phyloP scores from a whole-genome alignment of 1,140 invertebrate species.

The Pectinophora gossypiella region DNA sequence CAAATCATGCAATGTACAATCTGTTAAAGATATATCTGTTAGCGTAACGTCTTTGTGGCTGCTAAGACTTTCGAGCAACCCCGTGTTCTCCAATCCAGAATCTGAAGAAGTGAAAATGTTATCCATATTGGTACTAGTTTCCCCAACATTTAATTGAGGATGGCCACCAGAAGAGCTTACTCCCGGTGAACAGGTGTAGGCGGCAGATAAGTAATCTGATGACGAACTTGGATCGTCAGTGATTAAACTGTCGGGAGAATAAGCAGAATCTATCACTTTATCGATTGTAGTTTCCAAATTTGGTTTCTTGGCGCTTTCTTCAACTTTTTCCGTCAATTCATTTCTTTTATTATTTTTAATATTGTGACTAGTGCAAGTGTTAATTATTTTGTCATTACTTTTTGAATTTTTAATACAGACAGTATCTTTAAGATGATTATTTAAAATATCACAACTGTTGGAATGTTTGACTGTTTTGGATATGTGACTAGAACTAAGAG shows the following conservation, averaged over 20 bases:
- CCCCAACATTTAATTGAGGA: constrained; percentile 49
- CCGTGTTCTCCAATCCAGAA: constrained; percentile 60
- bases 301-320: background rate
- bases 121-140: constrained; percentile 54
- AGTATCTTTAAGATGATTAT: constrained; percentile 32
- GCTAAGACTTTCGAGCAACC: constrained; percentile 52
- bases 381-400: constrained; percentile 16
- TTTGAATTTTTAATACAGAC: too few relatives aligned
- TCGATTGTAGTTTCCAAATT: too few relatives aligned
- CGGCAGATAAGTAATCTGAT: constrained; percentile 64
- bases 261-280: constrained; percentile 24
- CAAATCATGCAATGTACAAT: constrained; percentile 47
- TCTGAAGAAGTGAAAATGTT: constrained; percentile 58
- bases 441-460: constrained; percentile 56
- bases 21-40: constrained; percentile 56
- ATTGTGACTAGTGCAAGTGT: constrained; percentile 14
- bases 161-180: constrained; percentile 29
- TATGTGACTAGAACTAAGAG: constrained; percentile 60
- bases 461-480: constrained; percentile 58
- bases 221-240: constrained; percentile 64
- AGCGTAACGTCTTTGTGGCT: constrained; percentile 61
- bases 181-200: constrained; percentile 49
- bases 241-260: constrained; percentile 62
- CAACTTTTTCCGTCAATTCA: background rate
- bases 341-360: constrained; percentile 9